Evolutionary conservation across 2,113 vertebrate species (phyloP).

Genomic region (Spheniscus mendiculus): DNA sequence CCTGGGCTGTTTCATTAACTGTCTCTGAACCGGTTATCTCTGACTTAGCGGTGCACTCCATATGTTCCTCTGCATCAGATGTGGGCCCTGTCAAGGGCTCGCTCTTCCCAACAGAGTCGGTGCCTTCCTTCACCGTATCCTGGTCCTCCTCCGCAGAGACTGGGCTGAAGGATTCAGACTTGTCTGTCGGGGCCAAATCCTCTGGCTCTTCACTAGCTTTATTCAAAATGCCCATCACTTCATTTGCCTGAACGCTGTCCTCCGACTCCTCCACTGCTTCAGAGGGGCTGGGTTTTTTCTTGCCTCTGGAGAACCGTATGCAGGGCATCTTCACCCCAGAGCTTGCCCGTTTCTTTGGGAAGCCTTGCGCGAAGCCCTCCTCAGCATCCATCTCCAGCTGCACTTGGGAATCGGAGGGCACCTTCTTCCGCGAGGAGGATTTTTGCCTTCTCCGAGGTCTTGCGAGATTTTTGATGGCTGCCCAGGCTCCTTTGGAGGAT

Average conservation of each 20-base stretch:
- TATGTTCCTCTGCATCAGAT: not conserved
- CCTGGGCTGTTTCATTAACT: not conserved
- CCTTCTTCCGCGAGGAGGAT: conserved; percentile 44
- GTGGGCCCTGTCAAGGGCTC: conserved; percentile 47
- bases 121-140: not conserved
- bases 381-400: conserved; percentile 59
- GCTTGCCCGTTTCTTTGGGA: conserved; percentile 54
- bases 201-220: conserved; percentile 2
- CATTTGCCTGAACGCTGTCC: conserved; percentile 28
- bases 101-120: not conserved
- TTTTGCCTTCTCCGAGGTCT: conserved; percentile 59
- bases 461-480: conserved; percentile 71
- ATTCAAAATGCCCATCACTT: not conserved
- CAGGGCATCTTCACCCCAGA: conserved; percentile 75
- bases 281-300: conserved; percentile 43
- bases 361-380: not conserved
- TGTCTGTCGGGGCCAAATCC: not conserved
- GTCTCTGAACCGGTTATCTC: conserved; percentile 26
- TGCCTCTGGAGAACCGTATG: conserved; percentile 67
- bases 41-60: not conserved
- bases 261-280: conserved; percentile 63
- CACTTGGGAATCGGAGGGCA: conserved; percentile 16
- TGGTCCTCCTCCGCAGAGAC: not conserved
- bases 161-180: not conserved
- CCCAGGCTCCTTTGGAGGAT: conserved; percentile 67